These are phyloP conservation scores for Caenorhabditis sinica DNA, from an alignment of 2,888 invertebrate species.

Conservation along the genomic window DNA sequence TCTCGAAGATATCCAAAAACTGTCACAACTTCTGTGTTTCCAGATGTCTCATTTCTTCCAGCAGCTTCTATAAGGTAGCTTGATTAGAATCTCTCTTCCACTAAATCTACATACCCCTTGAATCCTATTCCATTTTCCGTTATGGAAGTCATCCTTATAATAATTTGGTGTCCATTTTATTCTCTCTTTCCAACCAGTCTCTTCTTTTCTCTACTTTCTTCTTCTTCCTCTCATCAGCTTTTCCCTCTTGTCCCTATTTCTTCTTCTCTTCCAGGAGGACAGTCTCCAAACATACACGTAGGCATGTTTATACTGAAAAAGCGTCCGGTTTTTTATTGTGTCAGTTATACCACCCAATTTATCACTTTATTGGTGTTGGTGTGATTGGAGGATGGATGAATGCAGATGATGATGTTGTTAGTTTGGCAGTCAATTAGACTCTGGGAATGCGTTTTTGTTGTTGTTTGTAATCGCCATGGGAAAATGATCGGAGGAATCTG, in stretches of 20 bases:
- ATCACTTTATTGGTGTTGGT: constrained; percentile 49
- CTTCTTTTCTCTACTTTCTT: constrained; percentile 1
- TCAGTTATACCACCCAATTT: constrained; percentile 59
- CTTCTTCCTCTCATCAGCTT: constrained; percentile 26
- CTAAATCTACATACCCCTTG: neutral
- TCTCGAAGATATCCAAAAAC: too few species aligned
- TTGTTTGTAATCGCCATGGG: constrained; percentile 50
- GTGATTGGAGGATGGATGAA: neutral
- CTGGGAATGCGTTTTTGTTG: neutral
- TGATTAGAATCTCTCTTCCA: neutral
- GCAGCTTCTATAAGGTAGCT: neutral
- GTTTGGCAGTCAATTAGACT: constrained; percentile 16
- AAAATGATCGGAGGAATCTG: constrained; percentile 14
- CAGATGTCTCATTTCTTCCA: too few species aligned
- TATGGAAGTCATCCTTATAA: neutral
- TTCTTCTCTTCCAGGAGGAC: constrained; percentile 20
- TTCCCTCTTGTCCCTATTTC: constrained; percentile 4
- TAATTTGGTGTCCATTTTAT: constrained; percentile 17
- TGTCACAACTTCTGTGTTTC: too few species aligned
- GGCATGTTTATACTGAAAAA: constrained; percentile 6
- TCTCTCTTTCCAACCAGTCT: neutral
- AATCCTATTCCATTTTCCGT: neutral
- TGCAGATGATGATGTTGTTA: constrained; percentile 8
- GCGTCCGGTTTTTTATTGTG: constrained; percentile 25
- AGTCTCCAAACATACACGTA: constrained; percentile 6